Percentiles rank a stretch among this genome's conserved stretches.
These are phyloP conservation scores for Vireo griseus DNA, from an alignment of 2,797 vertebrate species.

Conservation along the genomic window DNA sequence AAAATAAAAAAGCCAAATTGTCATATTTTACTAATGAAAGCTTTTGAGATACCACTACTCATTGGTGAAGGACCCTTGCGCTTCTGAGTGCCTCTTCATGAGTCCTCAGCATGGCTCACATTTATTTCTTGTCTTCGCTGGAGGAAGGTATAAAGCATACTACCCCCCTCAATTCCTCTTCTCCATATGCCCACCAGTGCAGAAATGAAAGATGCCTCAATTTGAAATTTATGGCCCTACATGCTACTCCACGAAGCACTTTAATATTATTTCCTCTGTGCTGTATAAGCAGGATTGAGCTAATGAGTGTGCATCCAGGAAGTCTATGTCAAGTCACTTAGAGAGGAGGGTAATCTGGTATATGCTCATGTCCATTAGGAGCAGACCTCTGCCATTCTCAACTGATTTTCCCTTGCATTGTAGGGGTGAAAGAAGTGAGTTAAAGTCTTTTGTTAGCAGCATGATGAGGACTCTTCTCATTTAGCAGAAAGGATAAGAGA, in stretches of 20 bases:
- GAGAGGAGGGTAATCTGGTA: neutral
- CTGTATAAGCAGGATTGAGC: constrained; percentile 21
- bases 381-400: neutral
- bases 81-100: constrained; percentile 6
- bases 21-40: neutral
- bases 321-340: neutral
- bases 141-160: neutral
- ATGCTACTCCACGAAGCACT: neutral
- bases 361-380: neutral
- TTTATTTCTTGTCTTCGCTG: neutral
- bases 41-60: neutral
- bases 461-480: neutral
- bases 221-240: constrained; percentile 26
- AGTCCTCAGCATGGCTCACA: neutral
- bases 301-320: constrained; percentile 26
- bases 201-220: neutral
- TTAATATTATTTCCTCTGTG: constrained; percentile 27
- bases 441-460: neutral
- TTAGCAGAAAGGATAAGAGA: neutral
- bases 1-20: neutral
- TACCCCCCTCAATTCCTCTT: neutral
- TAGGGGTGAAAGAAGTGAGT: neutral
- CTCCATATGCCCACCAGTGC: neutral
- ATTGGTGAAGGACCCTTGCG: neutral
- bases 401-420: neutral